phyloP scores from a whole-genome alignment of 2,888 invertebrate genomes.

The Leptogaster cylindrica region DNA sequence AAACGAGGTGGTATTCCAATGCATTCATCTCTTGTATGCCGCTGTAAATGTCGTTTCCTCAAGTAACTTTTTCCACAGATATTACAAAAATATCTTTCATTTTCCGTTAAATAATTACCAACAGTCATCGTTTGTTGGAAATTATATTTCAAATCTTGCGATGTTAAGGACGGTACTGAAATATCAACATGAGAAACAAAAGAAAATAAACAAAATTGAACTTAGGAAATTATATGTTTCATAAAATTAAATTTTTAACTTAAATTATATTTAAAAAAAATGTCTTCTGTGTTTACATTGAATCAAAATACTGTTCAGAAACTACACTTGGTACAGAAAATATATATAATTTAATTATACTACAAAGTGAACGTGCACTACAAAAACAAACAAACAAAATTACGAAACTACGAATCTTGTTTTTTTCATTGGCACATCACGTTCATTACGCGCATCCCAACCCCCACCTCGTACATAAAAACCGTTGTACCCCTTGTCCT shows the following conservation, averaged over 20 bases:
- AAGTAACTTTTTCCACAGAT: conserved; percentile 68
- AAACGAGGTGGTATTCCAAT: conserved; percentile 64
- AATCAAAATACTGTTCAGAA: too few relatives aligned
- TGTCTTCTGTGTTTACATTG: too few relatives aligned
- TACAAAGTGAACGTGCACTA: conserved; percentile 32
- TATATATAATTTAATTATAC: neutral
- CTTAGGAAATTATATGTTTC: conserved; percentile 7
- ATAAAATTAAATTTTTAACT: conserved; percentile 3
- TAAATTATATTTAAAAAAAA: conserved; percentile 13
- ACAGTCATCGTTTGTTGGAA: conserved; percentile 48
- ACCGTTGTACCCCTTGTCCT: too few relatives aligned
- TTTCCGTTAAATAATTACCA: conserved; percentile 41
- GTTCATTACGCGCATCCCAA: too few relatives aligned
- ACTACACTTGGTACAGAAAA: too few relatives aligned
- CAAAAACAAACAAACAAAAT: neutral
- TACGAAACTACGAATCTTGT: too few relatives aligned
- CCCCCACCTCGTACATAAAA: too few relatives aligned
- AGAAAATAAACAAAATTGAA: conserved; percentile 38
- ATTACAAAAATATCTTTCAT: conserved; percentile 64
- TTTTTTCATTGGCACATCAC: too few relatives aligned
- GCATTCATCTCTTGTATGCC: conserved; percentile 66
- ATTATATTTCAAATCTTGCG: conserved; percentile 46
- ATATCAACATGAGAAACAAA: too few relatives aligned
- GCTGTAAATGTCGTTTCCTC: conserved; percentile 68
- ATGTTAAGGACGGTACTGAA: conserved; percentile 26